Percentiles rank a stretch among this genome's conserved stretches.
phyloP scores from a whole-genome alignment of 1,140 invertebrate genomes.

The Yoshiicerus persimilis region DNA sequence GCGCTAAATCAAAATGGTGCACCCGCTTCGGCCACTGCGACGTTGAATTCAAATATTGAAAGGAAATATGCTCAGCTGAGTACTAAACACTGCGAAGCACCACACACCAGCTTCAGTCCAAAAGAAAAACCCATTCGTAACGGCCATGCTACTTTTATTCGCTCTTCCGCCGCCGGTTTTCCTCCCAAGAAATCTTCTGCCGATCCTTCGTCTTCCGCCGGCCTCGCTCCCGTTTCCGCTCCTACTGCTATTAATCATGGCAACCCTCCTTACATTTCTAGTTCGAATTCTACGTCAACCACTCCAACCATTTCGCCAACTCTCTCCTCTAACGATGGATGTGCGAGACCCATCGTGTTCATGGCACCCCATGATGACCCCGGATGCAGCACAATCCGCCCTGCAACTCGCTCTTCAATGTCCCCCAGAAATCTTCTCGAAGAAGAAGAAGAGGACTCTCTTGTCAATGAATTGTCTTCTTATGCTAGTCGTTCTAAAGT shows the following conservation, averaged over 20 bases:
- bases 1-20: not conserved
- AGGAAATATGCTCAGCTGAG: not conserved
- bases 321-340: not conserved
- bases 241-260: not conserved
- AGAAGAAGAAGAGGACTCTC: not conserved
- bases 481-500: conserved; percentile 34
- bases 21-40: not conserved
- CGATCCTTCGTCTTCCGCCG: not conserved
- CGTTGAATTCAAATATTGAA: not conserved
- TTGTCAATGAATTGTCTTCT: not conserved
- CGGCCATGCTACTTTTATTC: not conserved
- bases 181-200: not conserved
- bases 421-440: not conserved
- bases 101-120: not conserved
- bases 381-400: not conserved
- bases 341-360: not conserved
- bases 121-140: not conserved
- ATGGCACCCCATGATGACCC: not conserved
- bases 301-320: not conserved
- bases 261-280: not conserved
- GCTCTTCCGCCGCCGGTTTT: not conserved
- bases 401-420: not conserved
- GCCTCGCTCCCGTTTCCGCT: not conserved
- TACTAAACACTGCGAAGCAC: not conserved
- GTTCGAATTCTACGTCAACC: not conserved